Conservation (phyloP, 2,797 vertebrate species). For the Peromyscus aztecus region DNA sequence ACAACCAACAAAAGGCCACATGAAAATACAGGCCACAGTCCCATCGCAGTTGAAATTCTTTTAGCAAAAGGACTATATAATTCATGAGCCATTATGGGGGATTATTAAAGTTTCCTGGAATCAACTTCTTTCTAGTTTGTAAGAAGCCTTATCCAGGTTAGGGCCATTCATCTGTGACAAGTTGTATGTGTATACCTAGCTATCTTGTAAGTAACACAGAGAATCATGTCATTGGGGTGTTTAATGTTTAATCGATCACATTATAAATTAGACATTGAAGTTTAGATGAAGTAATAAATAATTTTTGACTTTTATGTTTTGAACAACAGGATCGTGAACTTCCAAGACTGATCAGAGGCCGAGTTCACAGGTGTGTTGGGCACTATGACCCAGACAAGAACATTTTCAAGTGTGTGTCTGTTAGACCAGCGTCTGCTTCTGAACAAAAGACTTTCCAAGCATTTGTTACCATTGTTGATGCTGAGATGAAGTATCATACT, state of each 20-base stretch:
- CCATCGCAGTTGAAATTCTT: slow-evolving; percentile 55
- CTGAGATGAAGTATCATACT: slow-evolving; percentile 91
- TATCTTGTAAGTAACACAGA: neutral
- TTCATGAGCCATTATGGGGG: slow-evolving; percentile 9
- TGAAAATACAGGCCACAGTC: slow-evolving; percentile 38
- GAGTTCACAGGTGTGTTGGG: slow-evolving; percentile 95
- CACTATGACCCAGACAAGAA: slow-evolving; percentile 93
- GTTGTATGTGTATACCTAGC: neutral
- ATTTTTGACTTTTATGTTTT: slow-evolving; percentile 80
- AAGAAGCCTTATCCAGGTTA: neutral
- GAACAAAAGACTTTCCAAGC: slow-evolving; percentile 94
- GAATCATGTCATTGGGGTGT: neutral
- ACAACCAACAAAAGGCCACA: neutral
- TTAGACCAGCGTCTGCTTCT: slow-evolving; percentile 91
- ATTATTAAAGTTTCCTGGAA: slow-evolving; percentile 46
- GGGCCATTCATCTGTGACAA: slow-evolving; percentile 22
- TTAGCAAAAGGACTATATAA: slow-evolving; percentile 39
- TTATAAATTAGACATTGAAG: slow-evolving; percentile 43
- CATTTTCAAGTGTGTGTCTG: slow-evolving; percentile 93
- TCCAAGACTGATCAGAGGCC: slow-evolving; percentile 95
- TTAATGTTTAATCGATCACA: neutral
- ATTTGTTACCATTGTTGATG: slow-evolving; percentile 92
- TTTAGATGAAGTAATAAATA: slow-evolving; percentile 48
- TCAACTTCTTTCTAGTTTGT: slow-evolving; percentile 16
- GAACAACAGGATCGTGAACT: slow-evolving; percentile 93